Base-by-base conservation (phyloP, 2,797 vertebrate species). In the Notolepis coatsorum region DNA sequence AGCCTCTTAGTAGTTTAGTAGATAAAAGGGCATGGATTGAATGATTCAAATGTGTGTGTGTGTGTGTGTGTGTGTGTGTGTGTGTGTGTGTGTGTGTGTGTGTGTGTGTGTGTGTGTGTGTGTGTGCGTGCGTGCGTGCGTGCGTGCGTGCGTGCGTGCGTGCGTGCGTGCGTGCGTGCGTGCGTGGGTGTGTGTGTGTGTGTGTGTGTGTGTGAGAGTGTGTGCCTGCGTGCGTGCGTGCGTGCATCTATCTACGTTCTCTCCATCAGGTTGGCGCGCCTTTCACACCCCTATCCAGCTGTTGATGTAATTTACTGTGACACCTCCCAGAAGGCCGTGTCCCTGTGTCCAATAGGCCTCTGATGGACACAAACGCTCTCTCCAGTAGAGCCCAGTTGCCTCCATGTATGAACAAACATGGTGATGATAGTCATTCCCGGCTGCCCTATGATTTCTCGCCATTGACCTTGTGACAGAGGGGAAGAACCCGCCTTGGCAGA, bases 401-500 rank as follows among this genome's bases (percentile, higher is more conserved):
- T 2, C 55, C 2, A 33, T 48, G 27, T 33, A 42, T 67, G 78
- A 70, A 73, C 59, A 65, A 70, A 63, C 68, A 60, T 55, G n/a
- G n/a, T 68, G 77, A 79, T 71, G 60, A 71, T 62, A 61, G 57
- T 62, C 51, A 77, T 68, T 71, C 63, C 58, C 20, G 60, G 56
- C 68, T 62, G 54, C 23, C 54, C 28, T 72, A 47, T 61, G 54
- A 80, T 80, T 70, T 72, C 54, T 48, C 66, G 46, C 71, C 61
- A 72, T 77, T 79, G 65, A 70, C 68, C 68, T 69, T 23, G 20
- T 47, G 66, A 64, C 65, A 50, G 53, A 48, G 45, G 35, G 55
- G 21, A 33, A 37, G 35, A n/a, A n/a, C n/a, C n/a, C n/a, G 35
- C 13, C 35, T n/a, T 38, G 10, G 15, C 2, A 25, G 4, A 7